Conservation (phyloP, 2,797 vertebrate genomes). For the Molossus molossus region DNA sequence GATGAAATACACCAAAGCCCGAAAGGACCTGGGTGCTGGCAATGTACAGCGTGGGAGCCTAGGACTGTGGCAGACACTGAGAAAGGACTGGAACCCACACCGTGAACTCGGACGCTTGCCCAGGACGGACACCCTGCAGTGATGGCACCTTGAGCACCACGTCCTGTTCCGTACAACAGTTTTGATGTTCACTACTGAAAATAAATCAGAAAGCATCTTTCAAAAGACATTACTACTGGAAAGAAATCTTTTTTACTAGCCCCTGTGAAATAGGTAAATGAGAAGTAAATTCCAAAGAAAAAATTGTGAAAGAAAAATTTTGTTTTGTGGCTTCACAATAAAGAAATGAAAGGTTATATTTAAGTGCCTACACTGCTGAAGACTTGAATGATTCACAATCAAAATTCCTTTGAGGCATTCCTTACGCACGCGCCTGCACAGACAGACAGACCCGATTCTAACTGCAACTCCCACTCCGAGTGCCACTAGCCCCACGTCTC, state of each 20-base stretch:
- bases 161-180: neutral
- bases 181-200: neutral
- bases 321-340: constrained; percentile 45
- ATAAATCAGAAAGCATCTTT: neutral
- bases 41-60: neutral
- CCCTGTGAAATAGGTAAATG: constrained; percentile 15
- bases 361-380: neutral
- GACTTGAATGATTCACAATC: constrained; percentile 4
- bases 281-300: constrained; percentile 59
- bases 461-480: neutral
- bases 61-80: neutral
- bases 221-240: neutral
- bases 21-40: neutral
- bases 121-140: neutral
- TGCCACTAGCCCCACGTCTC: constrained; percentile 36
- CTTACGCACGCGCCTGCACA: neutral
- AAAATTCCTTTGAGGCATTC: constrained; percentile 17
- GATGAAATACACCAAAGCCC: neutral
- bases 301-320: constrained; percentile 28
- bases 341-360: neutral
- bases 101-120: neutral
- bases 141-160: too few species aligned
- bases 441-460: neutral
- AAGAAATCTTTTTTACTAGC: neutral
- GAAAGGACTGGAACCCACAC: neutral